Base-by-base conservation (phyloP, 2,888 invertebrate species). In the Drosophila mulleri region DNA sequence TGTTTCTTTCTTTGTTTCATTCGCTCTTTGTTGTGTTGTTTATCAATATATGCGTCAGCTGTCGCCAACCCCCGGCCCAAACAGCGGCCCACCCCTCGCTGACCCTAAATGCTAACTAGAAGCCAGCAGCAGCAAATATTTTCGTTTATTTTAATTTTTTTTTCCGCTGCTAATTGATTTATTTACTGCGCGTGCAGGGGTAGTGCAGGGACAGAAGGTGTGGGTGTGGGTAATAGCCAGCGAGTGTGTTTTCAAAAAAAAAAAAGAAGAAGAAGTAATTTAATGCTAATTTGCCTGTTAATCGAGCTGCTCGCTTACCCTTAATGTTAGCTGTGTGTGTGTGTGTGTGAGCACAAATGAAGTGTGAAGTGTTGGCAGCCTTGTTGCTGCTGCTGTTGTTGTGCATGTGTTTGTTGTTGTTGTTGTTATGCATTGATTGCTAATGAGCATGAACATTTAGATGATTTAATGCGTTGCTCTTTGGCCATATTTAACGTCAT, bases 251-350 rank as follows among this genome's bases (percentile, higher is more conserved):
- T 83, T 79, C 26, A 26, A 26, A 26, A 26, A 26, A 26, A 26
- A 26, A 88, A 88, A 83, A 85, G 79, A 85, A 85, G 85, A 85
- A 86, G 23, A 71, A 67, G 77, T 79, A 88, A 86, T 86, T 86
- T 85, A 72, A 86, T 88, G 86, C 88, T 86, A 86, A 86, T 86
- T 86, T 89, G 90, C 75, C 75, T 86, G 86, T 86, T 86, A 86
- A 86, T 86, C 88, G 79, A 71, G 82, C 80, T 64, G 59, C 80
- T 62, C 75, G 62, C 64, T 57, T 59, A 56, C 45, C 44, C 47
- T 23, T n/a, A 54, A 50, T 72, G 61, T 3, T 26, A 11, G 39
- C 39, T 73, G 37, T 32, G 20, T 45, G 37, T 14, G 37, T 37
- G 37, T 37, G 37, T 37, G 59, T 74, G 72, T 63, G 67, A 65